Percentiles rank a stretch among this genome's conserved stretches.
These are phyloP conservation scores for Desmodus rotundus DNA, from an alignment of 2,113 vertebrate species.

Conservation along the genomic window DNA sequence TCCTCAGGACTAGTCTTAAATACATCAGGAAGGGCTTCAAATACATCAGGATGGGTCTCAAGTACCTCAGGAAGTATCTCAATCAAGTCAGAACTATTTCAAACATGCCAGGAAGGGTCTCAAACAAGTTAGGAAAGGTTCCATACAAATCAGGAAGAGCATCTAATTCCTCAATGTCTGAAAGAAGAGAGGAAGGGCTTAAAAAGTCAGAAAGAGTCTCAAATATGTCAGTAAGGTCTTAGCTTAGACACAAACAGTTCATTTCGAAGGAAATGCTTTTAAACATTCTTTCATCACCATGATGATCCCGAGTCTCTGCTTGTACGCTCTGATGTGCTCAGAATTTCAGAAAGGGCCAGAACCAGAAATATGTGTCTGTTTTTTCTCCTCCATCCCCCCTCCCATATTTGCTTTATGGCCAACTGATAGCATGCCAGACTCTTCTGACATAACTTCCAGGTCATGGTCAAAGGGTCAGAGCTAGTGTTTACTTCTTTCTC, in stretches of 20 bases:
- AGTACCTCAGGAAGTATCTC: background rate
- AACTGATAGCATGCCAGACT: constrained; percentile 32
- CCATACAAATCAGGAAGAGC: background rate
- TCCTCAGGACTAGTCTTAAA: background rate
- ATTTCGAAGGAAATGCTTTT: constrained; percentile 32
- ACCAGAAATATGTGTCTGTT: background rate
- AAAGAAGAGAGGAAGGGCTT: constrained; percentile 14
- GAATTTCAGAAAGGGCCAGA: constrained; percentile 46
- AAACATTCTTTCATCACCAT: background rate
- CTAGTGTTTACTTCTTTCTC: constrained; percentile 29
- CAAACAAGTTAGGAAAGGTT: background rate
- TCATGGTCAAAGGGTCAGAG: constrained; percentile 34
- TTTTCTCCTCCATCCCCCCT: background rate
- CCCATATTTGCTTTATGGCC: constrained; percentile 26
- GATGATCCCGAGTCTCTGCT: background rate
- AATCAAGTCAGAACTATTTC: background rate
- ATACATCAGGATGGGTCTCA: background rate
- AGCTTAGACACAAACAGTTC: background rate
- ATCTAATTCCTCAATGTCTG: background rate
- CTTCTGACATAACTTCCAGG: constrained; percentile 30
- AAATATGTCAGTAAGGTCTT: constrained; percentile 1
- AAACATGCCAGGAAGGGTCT: background rate
- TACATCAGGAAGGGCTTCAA: background rate
- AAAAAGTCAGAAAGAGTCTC: background rate
- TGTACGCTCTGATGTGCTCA: background rate